Conservation (phyloP, 2,797 vertebrate genomes). For the Acanthopagrus latus region DNA sequence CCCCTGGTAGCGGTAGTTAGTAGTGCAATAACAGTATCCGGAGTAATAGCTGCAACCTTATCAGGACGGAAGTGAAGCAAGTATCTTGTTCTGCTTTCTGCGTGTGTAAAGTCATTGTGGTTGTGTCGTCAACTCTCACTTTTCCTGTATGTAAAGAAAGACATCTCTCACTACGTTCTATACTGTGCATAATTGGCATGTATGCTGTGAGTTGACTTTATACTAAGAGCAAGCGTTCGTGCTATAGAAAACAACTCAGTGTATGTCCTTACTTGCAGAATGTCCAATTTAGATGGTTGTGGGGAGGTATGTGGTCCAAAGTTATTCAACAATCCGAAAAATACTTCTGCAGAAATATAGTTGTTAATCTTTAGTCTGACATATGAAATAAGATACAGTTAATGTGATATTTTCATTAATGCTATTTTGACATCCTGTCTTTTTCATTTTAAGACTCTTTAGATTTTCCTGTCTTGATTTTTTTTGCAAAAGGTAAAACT, state of each 20-base stretch:
- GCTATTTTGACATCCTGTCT: neutral
- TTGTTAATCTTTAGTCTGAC: too few species aligned
- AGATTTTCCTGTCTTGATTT: neutral
- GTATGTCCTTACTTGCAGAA: neutral
- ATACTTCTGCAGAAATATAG: neutral
- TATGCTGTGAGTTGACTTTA: neutral
- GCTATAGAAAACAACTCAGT: neutral
- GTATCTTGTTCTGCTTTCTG: conserved; percentile 38
- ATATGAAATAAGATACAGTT: neutral
- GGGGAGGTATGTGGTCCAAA: too few species aligned
- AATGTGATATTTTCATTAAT: neutral
- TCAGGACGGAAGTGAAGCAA: conserved; percentile 29
- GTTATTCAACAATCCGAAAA: neutral
- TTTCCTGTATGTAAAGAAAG: neutral
- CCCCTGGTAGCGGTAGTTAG: neutral
- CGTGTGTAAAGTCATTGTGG: conserved; percentile 20
- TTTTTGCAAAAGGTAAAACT: neutral
- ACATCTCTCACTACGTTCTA: neutral
- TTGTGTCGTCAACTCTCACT: neutral
- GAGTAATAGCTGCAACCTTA: neutral
- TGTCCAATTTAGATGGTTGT: too few species aligned
- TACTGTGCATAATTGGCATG: neutral
- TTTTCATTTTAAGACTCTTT: neutral
- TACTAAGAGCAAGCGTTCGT: neutral
- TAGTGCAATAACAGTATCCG: neutral